Evolutionary conservation across 2,888 invertebrate genomes (phyloP).

Genomic region (Criorhina ranunculi): DNA sequence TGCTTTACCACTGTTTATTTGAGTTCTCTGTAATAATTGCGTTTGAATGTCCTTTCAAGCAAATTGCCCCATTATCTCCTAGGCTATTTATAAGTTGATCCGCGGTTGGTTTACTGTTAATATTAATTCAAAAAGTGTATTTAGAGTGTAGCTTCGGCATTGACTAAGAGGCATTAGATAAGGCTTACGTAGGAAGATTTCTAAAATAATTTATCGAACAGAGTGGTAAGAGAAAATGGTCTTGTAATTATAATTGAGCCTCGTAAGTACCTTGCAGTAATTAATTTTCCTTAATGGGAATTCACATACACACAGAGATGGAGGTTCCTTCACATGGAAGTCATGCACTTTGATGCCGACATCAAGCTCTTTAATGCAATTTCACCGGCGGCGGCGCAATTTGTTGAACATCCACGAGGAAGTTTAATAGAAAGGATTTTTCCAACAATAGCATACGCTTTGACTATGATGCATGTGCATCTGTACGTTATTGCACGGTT

Average conservation of each 20-base stretch:
- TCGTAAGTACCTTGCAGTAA: conserved; percentile 23
- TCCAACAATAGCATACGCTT: conserved; percentile 25
- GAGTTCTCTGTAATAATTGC: conserved; percentile 53
- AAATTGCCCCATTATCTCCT: conserved; percentile 64
- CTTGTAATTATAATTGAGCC: conserved; percentile 19
- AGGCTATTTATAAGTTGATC: conserved; percentile 50
- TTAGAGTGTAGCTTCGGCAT: neutral
- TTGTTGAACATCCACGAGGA: conserved; percentile 51
- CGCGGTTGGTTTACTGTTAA: conserved; percentile 24
- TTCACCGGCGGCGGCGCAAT: conserved; percentile 33
- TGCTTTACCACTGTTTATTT: conserved; percentile 62
- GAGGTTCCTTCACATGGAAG: neutral
- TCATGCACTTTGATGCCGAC: conserved; percentile 12
- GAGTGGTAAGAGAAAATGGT: neutral
- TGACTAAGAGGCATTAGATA: neutral
- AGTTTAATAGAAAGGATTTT: conserved; percentile 37
- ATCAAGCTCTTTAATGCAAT: conserved; percentile 49
- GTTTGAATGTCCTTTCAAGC: conserved; percentile 58
- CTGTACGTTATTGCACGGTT: neutral
- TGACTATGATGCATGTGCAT: neutral
- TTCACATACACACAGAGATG: neutral
- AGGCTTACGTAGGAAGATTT: neutral
- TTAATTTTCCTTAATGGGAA: neutral
- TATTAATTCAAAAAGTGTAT: conserved; percentile 32
- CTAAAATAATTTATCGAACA: conserved; percentile 2